Conservation (phyloP, 2,888 invertebrate species). For the Shargacucullia verbasci region DNA sequence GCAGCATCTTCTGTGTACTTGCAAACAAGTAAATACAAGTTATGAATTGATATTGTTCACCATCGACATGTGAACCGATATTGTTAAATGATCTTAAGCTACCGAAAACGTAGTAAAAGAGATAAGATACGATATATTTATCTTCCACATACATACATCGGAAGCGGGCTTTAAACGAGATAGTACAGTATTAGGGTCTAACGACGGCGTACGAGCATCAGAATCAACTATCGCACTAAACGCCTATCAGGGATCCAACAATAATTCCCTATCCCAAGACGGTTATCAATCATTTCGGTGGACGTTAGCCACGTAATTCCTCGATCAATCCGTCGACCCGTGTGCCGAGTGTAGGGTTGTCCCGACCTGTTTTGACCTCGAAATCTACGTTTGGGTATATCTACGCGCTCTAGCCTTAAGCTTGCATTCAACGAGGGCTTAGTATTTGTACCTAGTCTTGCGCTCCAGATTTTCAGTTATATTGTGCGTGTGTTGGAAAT, state of each 20-base stretch:
- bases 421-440: slow-evolving; percentile 30
- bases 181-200: slow-evolving; percentile 50
- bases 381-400: slow-evolving; percentile 24
- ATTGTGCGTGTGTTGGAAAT: slow-evolving; percentile 13
- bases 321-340: slow-evolving; percentile 73
- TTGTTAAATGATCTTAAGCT: slow-evolving; percentile 12
- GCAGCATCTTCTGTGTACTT: too few relatives aligned
- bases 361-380: slow-evolving; percentile 20
- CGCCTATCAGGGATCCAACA: slow-evolving; percentile 59
- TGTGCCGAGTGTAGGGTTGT: slow-evolving; percentile 50
- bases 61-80: not conserved
- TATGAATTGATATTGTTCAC: too few relatives aligned
- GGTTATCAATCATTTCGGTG: slow-evolving; percentile 74
- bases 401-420: slow-evolving; percentile 15
- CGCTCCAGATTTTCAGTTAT: slow-evolving; percentile 13
- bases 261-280: slow-evolving; percentile 67
- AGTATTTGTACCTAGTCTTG: slow-evolving; percentile 17
- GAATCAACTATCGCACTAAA: slow-evolving; percentile 64
- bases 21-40: too few relatives aligned
- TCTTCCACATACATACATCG: slow-evolving; percentile 25
- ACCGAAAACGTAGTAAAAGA: slow-evolving; percentile 28
- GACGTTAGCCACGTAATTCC: slow-evolving; percentile 74
- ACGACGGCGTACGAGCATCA: slow-evolving; percentile 51
- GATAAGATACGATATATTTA: slow-evolving; percentile 38
- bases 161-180: slow-evolving; percentile 29